Evolutionary conservation across 2,797 vertebrate species (phyloP).

Genomic region (Percopsis omiscomaycus): DNA sequence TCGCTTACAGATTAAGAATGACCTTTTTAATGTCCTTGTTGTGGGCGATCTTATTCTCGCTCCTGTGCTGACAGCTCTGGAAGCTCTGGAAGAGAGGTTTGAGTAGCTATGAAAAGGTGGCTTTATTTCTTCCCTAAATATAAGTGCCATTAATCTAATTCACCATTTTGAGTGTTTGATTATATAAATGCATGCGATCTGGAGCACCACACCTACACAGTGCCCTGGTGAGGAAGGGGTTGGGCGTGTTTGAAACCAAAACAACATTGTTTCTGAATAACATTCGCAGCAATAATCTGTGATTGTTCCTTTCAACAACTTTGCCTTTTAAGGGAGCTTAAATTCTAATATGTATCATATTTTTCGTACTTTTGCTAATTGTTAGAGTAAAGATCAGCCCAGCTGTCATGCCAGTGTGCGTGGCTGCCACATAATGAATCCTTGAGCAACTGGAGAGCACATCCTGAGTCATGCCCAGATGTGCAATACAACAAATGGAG

Average conservation of each 20-base stretch:
- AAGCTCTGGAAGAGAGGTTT: not conserved
- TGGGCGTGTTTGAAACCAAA: too few relatives aligned
- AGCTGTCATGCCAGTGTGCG: constrained; percentile 28
- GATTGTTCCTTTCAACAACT: too few relatives aligned
- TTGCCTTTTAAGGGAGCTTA: not conserved
- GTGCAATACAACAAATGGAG: constrained; percentile 66
- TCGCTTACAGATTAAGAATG: constrained; percentile 24
- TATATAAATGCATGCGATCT: too few relatives aligned
- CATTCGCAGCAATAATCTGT: too few relatives aligned
- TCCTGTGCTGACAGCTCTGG: not conserved
- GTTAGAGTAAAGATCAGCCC: constrained; percentile 6
- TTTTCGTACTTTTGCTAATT: not conserved
- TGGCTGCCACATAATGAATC: constrained; percentile 19
- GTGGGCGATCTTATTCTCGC: constrained; percentile 6
- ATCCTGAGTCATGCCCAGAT: constrained; percentile 60
- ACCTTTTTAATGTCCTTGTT: not conserved
- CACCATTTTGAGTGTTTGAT: too few relatives aligned
- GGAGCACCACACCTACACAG: too few relatives aligned
- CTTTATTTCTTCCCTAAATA: too few relatives aligned
- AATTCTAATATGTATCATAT: too few relatives aligned
- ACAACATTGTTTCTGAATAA: too few relatives aligned
- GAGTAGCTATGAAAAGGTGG: too few relatives aligned
- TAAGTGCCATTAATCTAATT: too few relatives aligned
- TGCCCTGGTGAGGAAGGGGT: too few relatives aligned
- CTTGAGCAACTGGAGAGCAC: constrained; percentile 44